Base-by-base conservation (phyloP, 1,140 invertebrate genomes). In the Octopus sinensis region DNA sequence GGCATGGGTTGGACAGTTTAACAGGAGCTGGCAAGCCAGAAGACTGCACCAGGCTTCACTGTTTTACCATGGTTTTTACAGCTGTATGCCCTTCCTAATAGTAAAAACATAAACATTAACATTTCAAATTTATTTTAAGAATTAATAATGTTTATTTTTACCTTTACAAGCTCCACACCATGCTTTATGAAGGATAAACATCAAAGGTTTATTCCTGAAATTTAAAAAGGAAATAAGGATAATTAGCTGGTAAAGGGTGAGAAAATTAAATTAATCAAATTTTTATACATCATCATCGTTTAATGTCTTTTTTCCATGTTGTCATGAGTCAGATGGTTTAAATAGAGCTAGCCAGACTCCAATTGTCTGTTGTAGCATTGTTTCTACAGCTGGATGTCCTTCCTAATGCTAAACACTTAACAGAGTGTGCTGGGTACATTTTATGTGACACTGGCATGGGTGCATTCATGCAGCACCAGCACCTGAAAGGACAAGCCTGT, bases 101-200 rank as follows among this genome's bases (percentile, higher is more conserved):
- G 30, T 43, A 43, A 43, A 43, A 43, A 43, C 30, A 43, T 43
- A 43, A 43, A 43, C 30, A 43, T 1, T 43, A 43, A 43, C 30
- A 43, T 43, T 62, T 62, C 17, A 62, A 9, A 62, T 17, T 12
- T 62, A 62, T 12, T 12, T 62, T 1, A 62, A 4, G 9, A 62
- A 62, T 12, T 62, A 17, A 62, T 73, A 73, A 6, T 10, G 30
- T n/a, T 5, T 12, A 73, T n/a, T 23, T 23, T 73, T 17, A 73
- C 68, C 30, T 73, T 73, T 73, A 17, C 68, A 73, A 6, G 68
- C 68, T 9, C 68, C 68, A 73, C 68, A 73, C 68, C 68, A 73
- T 6, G 68, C 4, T 73, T 73, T 73, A 23, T 73, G 68, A 17
- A 73, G 17, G 68, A 73, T 73, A 73, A 73, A 6, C 68, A 73